These are phyloP conservation scores for Musca domestica DNA, from an alignment of 1,140 invertebrate species.

Conservation along the genomic window DNA sequence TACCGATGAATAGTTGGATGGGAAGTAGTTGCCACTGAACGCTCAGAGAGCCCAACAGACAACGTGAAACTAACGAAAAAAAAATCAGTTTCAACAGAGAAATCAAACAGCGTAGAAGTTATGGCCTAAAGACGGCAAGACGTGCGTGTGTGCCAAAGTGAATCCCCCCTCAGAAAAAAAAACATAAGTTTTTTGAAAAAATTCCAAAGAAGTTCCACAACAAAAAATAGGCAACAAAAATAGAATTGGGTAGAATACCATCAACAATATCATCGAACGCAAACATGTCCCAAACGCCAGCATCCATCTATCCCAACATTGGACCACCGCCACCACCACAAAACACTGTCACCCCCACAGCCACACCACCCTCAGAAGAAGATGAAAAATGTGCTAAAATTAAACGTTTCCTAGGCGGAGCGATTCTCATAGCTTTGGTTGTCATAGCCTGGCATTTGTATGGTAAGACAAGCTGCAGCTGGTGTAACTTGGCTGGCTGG, in stretches of 20 bases:
- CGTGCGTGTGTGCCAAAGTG: too few species aligned
- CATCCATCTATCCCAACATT: background rate
- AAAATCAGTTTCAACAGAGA: too few species aligned
- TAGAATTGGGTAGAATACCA: background rate
- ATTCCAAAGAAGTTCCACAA: background rate
- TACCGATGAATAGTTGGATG: too few species aligned
- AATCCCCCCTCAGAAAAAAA: background rate
- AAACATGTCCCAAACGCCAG: background rate
- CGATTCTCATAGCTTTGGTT: constrained; percentile 37
- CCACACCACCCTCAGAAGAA: background rate
- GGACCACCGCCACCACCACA: too few species aligned
- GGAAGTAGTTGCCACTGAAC: too few species aligned
- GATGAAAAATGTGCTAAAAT: constrained; percentile 43
- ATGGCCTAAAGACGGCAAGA: too few species aligned
- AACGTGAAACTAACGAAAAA: too few species aligned
- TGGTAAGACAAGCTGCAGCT: constrained; percentile 32
- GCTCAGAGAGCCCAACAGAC: too few species aligned
- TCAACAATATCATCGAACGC: background rate
- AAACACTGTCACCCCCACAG: background rate
- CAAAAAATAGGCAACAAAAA: background rate
- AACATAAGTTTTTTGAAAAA: background rate
- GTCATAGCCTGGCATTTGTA: constrained; percentile 49
- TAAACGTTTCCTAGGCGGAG: constrained; percentile 44
- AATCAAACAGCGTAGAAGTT: too few species aligned
- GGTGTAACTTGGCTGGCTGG: background rate